A percentile compares a stretch with the other conserved stretches of the same genome.
Evolutionary conservation across 2,888 invertebrate species (phyloP).

Genomic region (Eudemis profundana): DNA sequence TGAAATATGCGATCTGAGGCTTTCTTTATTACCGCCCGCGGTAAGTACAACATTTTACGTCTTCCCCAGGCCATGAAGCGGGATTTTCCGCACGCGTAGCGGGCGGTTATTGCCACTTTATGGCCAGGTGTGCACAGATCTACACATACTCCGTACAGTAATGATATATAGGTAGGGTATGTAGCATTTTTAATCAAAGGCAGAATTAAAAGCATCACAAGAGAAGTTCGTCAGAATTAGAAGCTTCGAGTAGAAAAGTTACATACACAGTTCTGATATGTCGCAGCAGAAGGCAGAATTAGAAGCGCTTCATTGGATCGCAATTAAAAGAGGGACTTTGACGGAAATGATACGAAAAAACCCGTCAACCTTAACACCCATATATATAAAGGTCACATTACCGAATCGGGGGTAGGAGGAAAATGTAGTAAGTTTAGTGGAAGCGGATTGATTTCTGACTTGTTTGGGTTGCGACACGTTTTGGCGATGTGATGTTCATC

Average conservation of each 20-base stretch:
- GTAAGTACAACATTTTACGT: too few relatives aligned
- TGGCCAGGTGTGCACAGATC: too few relatives aligned
- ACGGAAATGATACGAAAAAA: conserved; percentile 60
- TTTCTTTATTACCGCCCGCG: too few relatives aligned
- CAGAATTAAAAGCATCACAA: too few relatives aligned
- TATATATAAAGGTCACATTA: neutral
- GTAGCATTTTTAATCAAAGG: too few relatives aligned
- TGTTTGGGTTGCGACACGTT: conserved; percentile 41
- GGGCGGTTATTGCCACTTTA: too few relatives aligned
- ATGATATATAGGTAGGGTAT: too few relatives aligned
- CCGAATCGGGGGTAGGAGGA: conserved; percentile 15
- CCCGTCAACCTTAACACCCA: neutral
- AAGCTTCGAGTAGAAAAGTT: conserved; percentile 1
- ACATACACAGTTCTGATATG: conserved; percentile 19
- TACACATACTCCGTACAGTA: too few relatives aligned
- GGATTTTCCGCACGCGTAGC: too few relatives aligned
- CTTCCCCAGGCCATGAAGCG: too few relatives aligned
- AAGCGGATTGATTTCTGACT: conserved; percentile 42
- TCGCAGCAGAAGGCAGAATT: conserved; percentile 61
- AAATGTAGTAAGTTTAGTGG: conserved; percentile 40
- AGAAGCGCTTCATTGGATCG: conserved; percentile 79
- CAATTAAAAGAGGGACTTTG: conserved; percentile 77
- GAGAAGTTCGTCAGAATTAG: too few relatives aligned
- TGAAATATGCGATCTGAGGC: too few relatives aligned
- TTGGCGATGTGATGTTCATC: conserved; percentile 26